A percentile compares a stretch with the other conserved stretches of the same genome.
These are phyloP conservation scores for Hylyphantes graminicola DNA, from an alignment of 1,140 invertebrate genomes.

Conservation along the genomic window DNA sequence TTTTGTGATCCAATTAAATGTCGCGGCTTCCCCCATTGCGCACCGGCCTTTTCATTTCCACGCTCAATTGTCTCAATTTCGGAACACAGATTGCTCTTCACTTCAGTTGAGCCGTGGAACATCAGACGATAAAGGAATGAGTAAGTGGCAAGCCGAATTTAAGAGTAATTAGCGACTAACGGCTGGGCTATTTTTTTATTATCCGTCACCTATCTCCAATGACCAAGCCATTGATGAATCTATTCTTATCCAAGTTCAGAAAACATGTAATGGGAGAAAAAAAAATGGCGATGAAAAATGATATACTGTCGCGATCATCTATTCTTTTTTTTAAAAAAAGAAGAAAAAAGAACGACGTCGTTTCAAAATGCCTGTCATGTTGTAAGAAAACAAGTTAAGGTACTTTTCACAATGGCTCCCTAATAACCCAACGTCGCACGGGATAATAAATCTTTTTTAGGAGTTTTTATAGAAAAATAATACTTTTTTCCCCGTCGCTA, in stretches of 20 bases:
- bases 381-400: conserved; percentile 59
- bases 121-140: neutral
- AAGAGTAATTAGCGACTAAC: conserved; percentile 56
- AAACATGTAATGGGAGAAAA: neutral
- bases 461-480: neutral
- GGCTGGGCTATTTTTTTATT: conserved; percentile 30
- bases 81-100: conserved; percentile 6
- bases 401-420: conserved; percentile 51
- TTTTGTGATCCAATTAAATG: conserved; percentile 42
- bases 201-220: conserved; percentile 14
- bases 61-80: neutral
- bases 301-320: too few species aligned
- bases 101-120: neutral
- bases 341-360: neutral
- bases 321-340: neutral
- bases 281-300: neutral
- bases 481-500: neutral
- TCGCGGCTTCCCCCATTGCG: neutral
- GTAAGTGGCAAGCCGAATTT: conserved; percentile 42
- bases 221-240: conserved; percentile 31
- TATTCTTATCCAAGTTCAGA: conserved; percentile 10
- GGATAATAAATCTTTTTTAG: conserved; percentile 49
- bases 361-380: conserved; percentile 52
- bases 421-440: conserved; percentile 56
- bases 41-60: conserved; percentile 11